Evolutionary conservation across 1,140 invertebrate genomes (phyloP).

Genomic region (Vanessa atalanta): DNA sequence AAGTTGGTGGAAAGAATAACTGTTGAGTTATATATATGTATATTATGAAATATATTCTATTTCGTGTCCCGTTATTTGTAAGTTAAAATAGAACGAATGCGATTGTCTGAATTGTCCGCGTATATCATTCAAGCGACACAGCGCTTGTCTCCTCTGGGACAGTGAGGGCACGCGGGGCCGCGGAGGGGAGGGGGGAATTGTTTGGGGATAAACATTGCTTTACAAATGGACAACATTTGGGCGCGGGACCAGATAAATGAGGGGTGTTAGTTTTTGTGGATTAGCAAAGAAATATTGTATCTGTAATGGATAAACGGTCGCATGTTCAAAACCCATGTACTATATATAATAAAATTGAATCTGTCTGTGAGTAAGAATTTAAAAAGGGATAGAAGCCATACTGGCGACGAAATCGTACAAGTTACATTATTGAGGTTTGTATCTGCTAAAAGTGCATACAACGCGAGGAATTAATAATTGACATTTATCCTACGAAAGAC

Average conservation of each 20-base stretch:
- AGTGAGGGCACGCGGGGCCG: not conserved
- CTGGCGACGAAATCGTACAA: too few relatives aligned
- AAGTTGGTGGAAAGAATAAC: too few relatives aligned
- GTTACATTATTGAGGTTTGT: too few relatives aligned
- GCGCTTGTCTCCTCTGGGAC: conserved; percentile 23
- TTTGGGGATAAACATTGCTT: conserved; percentile 33
- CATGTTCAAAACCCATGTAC: conserved; percentile 9
- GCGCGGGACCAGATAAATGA: conserved; percentile 29
- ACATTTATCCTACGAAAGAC: too few relatives aligned
- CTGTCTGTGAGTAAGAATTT: not conserved
- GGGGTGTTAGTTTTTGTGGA: conserved; percentile 35
- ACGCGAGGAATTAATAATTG: too few relatives aligned
- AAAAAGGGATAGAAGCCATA: too few relatives aligned
- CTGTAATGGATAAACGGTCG: conserved; percentile 27
- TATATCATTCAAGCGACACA: conserved; percentile 28
- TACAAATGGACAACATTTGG: conserved; percentile 37
- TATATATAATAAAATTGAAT: not conserved
- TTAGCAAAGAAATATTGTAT: conserved; percentile 36
- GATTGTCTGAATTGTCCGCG: conserved; percentile 17
- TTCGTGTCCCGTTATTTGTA: not conserved
- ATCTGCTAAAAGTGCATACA: not conserved
- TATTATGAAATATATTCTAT: too few relatives aligned
- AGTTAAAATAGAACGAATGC: conserved; percentile 14
- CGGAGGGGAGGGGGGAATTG: not conserved
- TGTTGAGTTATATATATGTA: too few relatives aligned